Conservation (phyloP, 2,797 vertebrate genomes). For the Danio choprae region DNA sequence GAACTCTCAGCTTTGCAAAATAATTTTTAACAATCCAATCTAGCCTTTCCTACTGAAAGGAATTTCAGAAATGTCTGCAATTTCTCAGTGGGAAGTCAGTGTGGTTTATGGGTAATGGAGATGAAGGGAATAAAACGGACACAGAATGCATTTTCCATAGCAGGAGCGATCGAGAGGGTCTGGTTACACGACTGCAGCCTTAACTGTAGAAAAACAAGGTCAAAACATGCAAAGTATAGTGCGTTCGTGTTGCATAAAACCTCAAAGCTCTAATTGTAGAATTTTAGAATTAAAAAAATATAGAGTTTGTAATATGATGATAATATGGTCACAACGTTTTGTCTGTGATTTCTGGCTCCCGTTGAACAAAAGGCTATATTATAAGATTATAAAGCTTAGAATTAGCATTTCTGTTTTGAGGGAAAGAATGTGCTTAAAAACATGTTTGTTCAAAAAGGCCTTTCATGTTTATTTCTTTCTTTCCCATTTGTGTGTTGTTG, state of each 20-base stretch:
- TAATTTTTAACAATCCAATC: slow-evolving; percentile 54
- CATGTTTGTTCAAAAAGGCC: background rate
- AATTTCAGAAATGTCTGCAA: slow-evolving; percentile 64
- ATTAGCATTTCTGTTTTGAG: background rate
- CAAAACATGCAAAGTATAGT: background rate
- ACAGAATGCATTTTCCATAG: slow-evolving; percentile 8
- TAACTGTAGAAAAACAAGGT: slow-evolving; percentile 15
- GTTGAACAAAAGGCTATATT: background rate
- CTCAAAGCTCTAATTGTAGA: background rate
- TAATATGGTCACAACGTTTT: background rate
- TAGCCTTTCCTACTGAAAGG: slow-evolving; percentile 47
- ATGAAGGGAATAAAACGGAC: slow-evolving; percentile 40
- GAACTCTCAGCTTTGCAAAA: slow-evolving; percentile 56
- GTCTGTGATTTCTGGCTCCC: background rate
- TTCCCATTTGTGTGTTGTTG: slow-evolving; percentile 1
- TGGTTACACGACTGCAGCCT: background rate
- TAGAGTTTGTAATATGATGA: background rate
- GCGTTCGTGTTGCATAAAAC: background rate
- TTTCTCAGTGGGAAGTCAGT: slow-evolving; percentile 62
- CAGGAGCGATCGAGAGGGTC: background rate
- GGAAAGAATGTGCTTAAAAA: background rate
- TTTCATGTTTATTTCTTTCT: background rate
- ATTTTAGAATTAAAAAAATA: background rate
- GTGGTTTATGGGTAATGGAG: slow-evolving; percentile 58
- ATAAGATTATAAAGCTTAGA: background rate